These are phyloP conservation scores for Sebastes kiyomatsui DNA, from an alignment of 2,797 vertebrate genomes.

Conservation along the genomic window DNA sequence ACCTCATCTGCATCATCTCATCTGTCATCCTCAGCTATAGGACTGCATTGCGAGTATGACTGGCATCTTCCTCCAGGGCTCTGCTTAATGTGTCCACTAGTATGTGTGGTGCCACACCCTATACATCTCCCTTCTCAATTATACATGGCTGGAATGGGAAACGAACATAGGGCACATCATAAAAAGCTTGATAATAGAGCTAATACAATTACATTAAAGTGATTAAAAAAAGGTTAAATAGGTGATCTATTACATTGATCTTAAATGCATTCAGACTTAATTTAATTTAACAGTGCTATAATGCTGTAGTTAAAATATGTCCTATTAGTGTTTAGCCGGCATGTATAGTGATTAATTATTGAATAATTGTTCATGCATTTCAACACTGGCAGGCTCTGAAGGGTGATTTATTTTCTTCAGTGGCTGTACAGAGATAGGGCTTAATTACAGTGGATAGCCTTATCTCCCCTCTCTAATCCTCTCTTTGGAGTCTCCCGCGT, in stretches of 20 bases:
- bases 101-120: constrained; percentile 54
- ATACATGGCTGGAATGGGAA: constrained; percentile 57
- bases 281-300: constrained; percentile 87
- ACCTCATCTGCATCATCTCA: constrained; percentile 11
- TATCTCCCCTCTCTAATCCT: constrained; percentile 81
- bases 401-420: constrained; percentile 88
- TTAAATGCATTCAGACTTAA: constrained; percentile 85
- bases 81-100: constrained; percentile 28
- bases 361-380: constrained; percentile 92
- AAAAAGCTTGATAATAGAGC: constrained; percentile 78
- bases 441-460: constrained; percentile 89
- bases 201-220: constrained; percentile 82
- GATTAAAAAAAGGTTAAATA: constrained; percentile 83
- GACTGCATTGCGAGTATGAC: background rate
- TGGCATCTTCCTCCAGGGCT: constrained; percentile 18
- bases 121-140: constrained; percentile 57
- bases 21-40: background rate
- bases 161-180: constrained; percentile 63
- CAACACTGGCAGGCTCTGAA: constrained; percentile 83
- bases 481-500: constrained; percentile 64
- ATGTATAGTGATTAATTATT: constrained; percentile 93
- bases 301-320: constrained; percentile 82
- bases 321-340: constrained; percentile 89
- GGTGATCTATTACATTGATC: constrained; percentile 88
- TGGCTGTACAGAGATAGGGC: constrained; percentile 75